Conservation (phyloP, 2,888 invertebrate genomes). For the Melanotus villosus region DNA sequence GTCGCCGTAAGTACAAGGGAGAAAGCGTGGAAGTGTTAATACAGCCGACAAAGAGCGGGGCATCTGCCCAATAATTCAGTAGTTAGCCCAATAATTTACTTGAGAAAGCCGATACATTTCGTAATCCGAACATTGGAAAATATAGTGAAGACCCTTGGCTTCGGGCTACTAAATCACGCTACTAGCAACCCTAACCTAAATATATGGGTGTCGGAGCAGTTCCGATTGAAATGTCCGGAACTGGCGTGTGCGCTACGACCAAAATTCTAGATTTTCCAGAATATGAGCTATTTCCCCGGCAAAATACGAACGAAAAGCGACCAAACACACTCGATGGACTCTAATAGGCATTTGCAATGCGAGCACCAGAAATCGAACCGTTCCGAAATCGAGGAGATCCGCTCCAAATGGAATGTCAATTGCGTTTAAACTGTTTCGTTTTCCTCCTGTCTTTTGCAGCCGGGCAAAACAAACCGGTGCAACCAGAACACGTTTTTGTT, state of each 20-base stretch:
- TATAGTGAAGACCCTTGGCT: conserved; percentile 60
- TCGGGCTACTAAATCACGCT: conserved; percentile 59
- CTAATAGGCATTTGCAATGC: conserved; percentile 16
- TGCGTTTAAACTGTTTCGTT: conserved; percentile 17
- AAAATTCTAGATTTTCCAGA: conserved; percentile 10
- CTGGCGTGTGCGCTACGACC: conserved; percentile 33
- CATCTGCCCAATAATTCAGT: conserved; percentile 43
- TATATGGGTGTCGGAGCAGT: conserved; percentile 57
- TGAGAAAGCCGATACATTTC: conserved; percentile 56
- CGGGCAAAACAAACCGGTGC: background rate
- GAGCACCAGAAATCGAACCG: conserved; percentile 11
- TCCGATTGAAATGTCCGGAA: conserved; percentile 53
- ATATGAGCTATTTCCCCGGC: conserved; percentile 23
- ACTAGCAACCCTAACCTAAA: conserved; percentile 58
- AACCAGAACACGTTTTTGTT: background rate
- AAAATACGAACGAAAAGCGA: background rate
- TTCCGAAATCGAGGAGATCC: background rate
- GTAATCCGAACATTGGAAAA: conserved; percentile 59
- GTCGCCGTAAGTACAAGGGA: too few relatives aligned
- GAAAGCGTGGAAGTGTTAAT: conserved; percentile 23
- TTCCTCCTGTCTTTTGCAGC: conserved; percentile 13
- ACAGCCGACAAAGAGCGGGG: conserved; percentile 11
- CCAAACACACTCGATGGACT: conserved; percentile 9
- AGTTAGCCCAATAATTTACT: conserved; percentile 45
- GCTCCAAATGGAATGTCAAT: conserved; percentile 26